These are phyloP conservation scores for Mythimna lalbum DNA, from an alignment of 2,888 invertebrate genomes.

Conservation along the genomic window DNA sequence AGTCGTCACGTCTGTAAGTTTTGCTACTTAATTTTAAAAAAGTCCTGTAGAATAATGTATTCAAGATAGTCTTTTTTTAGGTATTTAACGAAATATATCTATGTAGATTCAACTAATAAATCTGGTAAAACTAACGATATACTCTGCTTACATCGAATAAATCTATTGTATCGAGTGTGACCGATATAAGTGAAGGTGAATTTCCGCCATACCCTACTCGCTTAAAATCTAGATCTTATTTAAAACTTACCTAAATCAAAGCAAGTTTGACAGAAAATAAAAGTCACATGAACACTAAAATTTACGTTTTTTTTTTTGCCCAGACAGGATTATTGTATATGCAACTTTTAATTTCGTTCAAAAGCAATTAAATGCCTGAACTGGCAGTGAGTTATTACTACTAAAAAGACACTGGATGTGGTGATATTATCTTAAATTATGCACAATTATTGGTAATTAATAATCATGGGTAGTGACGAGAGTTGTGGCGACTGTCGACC, in stretches of 20 bases:
- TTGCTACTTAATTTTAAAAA: neutral
- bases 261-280: conserved; percentile 35
- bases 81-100: conserved; percentile 19
- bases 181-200: conserved; percentile 25
- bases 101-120: conserved; percentile 13
- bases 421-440: conserved; percentile 49
- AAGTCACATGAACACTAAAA: conserved; percentile 32
- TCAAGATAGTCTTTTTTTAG: neutral
- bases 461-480: conserved; percentile 53
- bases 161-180: conserved; percentile 15
- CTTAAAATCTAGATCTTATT: neutral
- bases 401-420: conserved; percentile 24
- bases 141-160: conserved; percentile 29
- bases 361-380: conserved; percentile 56
- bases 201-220: conserved; percentile 32
- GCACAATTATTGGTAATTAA: conserved; percentile 49
- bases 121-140: conserved; percentile 23
- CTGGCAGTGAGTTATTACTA: conserved; percentile 52
- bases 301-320: neutral
- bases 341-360: conserved; percentile 44
- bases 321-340: conserved; percentile 15
- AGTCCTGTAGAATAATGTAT: neutral
- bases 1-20: neutral
- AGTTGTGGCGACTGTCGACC: conserved; percentile 63
- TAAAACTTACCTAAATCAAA: conserved; percentile 6